Percentiles rank a stretch among this genome's conserved stretches.
Evolutionary conservation across 2,113 vertebrate genomes (phyloP).

Genomic region (Corvus moneduloides): DNA sequence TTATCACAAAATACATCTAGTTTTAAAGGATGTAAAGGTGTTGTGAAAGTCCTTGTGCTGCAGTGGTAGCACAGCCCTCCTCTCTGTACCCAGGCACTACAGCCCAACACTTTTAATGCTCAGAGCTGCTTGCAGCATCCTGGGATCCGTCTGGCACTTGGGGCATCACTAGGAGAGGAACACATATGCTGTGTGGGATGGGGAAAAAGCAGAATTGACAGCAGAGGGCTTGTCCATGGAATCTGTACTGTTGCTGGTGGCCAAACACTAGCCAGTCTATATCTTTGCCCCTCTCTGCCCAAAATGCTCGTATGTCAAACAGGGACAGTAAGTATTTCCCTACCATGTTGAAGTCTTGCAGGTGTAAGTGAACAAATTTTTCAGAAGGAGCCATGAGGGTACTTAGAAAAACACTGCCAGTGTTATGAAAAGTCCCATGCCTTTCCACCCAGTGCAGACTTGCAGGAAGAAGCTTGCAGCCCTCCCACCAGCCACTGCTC

Average conservation of each 20-base stretch:
- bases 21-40: neutral
- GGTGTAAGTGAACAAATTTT: neutral
- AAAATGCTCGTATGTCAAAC: neutral
- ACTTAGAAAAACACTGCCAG: neutral
- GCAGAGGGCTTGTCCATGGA: neutral
- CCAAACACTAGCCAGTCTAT: rapidly evolving
- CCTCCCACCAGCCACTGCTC: rapidly evolving
- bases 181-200: rapidly evolving
- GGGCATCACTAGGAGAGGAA: neutral
- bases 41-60: neutral
- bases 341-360: neutral
- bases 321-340: neutral
- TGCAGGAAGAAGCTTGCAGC: neutral
- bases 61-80: rapidly evolving
- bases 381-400: neutral
- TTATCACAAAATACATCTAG: neutral
- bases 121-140: neutral
- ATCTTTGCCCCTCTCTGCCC: neutral
- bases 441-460: rapidly evolving
- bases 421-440: rapidly evolving
- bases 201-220: neutral
- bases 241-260: too few relatives aligned
- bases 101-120: rapidly evolving
- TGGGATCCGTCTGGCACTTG: neutral
- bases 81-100: too few relatives aligned